Percentiles rank a stretch among this genome's conserved stretches.
These are phyloP conservation scores for Prunella himalayana DNA, from an alignment of 2,113 vertebrate species.

Conservation along the genomic window DNA sequence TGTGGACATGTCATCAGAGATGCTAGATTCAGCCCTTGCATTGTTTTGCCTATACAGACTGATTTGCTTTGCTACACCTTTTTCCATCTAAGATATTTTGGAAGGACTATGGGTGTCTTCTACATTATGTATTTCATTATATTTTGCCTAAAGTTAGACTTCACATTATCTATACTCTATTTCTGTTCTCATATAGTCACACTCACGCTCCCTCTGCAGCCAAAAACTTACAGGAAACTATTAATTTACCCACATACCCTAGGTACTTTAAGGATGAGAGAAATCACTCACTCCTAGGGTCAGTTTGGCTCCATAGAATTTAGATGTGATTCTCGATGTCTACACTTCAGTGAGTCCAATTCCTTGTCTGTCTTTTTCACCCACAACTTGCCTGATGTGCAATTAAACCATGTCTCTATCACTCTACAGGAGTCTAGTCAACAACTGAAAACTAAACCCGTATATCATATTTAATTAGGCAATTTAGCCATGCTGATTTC, in stretches of 20 bases:
- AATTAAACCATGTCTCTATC: neutral
- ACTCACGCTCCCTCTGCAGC: neutral
- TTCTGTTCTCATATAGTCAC: neutral
- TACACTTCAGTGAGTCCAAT: neutral
- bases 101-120: neutral
- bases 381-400: neutral
- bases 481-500: constrained; percentile 34
- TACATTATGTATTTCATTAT: neutral
- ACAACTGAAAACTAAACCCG: constrained; percentile 24
- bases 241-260: neutral
- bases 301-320: neutral
- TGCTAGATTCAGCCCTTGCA: neutral
- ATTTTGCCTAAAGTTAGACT: neutral
- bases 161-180: neutral
- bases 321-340: neutral
- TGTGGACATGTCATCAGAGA: neutral
- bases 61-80: neutral
- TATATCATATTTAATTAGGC: constrained; percentile 37
- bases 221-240: neutral
- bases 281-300: neutral
- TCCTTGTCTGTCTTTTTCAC: neutral
- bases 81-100: neutral
- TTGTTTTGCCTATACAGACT: neutral
- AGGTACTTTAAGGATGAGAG: neutral
- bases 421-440: constrained; percentile 7